phyloP scores from a whole-genome alignment of 2,113 vertebrate genomes.

The Gymnogyps californianus region DNA sequence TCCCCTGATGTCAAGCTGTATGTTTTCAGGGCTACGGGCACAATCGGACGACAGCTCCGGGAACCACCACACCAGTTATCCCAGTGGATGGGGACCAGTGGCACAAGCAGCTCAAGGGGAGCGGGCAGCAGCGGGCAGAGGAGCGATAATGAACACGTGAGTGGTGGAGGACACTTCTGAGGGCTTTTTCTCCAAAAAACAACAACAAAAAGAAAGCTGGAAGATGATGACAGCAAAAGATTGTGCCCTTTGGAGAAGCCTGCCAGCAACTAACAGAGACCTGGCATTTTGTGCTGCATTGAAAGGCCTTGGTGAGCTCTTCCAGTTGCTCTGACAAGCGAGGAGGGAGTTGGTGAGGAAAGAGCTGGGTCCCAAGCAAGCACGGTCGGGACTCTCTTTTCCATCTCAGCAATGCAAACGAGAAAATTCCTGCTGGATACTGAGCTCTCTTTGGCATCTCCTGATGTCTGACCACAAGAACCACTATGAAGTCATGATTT shows the following conservation, averaged over 20 bases:
- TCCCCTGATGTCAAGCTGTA: fast-evolving
- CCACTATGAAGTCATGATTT: neutral
- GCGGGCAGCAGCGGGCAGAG: neutral
- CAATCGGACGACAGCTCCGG: neutral
- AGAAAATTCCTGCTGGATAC: neutral
- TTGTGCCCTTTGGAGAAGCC: neutral
- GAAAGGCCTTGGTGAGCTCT: neutral
- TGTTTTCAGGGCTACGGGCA: neutral
- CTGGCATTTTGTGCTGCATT: neutral
- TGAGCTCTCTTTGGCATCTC: neutral
- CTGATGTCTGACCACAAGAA: conserved; percentile 42
- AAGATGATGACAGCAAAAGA: neutral
- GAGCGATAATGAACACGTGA: neutral
- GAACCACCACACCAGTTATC: neutral
- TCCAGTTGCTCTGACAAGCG: neutral
- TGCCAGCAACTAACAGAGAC: neutral
- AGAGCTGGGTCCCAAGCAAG: neutral
- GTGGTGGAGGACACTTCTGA: neutral
- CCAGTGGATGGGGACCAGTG: neutral
- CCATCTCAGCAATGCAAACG: neutral
- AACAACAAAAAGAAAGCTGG: neutral
- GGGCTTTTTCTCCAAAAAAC: neutral
- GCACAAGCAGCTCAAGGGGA: neutral
- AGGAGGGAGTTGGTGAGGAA: neutral
- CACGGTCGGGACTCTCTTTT: neutral